A percentile compares a stretch with the other conserved stretches of the same genome.
Conservation (phyloP, 2,888 invertebrate genomes). For the Leptopterna dolabrata region DNA sequence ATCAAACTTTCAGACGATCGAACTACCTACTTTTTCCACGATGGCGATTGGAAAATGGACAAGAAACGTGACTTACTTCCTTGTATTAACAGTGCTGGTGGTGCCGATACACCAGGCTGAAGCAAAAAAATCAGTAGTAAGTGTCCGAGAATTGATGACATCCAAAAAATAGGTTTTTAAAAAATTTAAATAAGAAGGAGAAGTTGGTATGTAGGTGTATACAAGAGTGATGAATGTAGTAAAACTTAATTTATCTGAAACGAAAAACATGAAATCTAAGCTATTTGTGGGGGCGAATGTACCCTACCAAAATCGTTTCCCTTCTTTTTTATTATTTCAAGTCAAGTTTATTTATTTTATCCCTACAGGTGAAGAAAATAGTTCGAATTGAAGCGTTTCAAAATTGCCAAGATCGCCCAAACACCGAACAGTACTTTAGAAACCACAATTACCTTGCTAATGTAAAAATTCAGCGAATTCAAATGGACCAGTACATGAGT, state of each 20-base stretch:
- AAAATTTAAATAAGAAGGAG: too few relatives aligned
- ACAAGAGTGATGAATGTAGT: too few relatives aligned
- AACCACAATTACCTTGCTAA: neutral
- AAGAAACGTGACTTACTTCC: neutral
- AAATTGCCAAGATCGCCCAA: conserved; percentile 23
- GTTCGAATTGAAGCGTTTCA: conserved; percentile 26
- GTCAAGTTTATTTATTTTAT: too few relatives aligned
- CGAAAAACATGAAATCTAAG: too few relatives aligned
- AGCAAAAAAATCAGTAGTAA: neutral
- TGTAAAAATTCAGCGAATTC: neutral
- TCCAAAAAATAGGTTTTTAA: too few relatives aligned
- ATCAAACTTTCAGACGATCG: neutral
- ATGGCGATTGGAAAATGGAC: neutral
- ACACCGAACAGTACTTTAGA: neutral
- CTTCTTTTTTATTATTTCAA: too few relatives aligned
- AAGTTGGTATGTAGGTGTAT: too few relatives aligned
- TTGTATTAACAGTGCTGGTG: neutral
- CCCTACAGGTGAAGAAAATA: conserved; percentile 15
- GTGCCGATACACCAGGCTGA: neutral
- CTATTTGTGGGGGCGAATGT: too few relatives aligned
- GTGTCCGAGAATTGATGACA: too few relatives aligned
- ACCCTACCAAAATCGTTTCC: too few relatives aligned
- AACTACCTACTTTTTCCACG: neutral
- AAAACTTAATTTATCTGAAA: too few relatives aligned
- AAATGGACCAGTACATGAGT: conserved; percentile 20